Percentiles rank a stretch among this genome's conserved stretches.
phyloP scores from a whole-genome alignment of 2,888 invertebrate species.

The Branchipolynoe longqiensis region DNA sequence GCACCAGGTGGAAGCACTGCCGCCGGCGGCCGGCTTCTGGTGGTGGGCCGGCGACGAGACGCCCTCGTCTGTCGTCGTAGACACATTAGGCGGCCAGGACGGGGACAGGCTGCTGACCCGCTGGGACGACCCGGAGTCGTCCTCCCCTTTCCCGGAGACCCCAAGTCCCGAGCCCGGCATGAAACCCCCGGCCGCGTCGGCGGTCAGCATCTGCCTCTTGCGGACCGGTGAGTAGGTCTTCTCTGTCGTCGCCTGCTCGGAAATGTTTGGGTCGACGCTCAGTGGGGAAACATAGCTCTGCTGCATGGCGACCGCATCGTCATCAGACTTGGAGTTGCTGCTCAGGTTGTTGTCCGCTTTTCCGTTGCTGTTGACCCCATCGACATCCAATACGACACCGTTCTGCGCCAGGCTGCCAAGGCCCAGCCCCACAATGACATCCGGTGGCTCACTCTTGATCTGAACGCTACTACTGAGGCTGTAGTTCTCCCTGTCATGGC shows the following conservation, averaged over 20 bases:
- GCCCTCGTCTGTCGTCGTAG: not conserved
- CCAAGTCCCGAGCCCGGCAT: not conserved
- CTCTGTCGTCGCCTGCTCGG: not conserved
- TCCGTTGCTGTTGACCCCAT: not conserved
- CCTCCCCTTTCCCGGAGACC: not conserved
- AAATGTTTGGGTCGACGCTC: not conserved
- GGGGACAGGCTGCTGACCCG: constrained; percentile 19
- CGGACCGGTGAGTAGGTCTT: constrained; percentile 17
- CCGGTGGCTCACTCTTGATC: constrained; percentile 18
- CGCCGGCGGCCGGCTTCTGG: constrained; percentile 7
- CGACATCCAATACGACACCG: not conserved
- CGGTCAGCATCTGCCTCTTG: constrained; percentile 22
- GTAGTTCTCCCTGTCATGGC: constrained; percentile 4
- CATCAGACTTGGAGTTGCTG: not conserved
- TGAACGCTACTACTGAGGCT: not conserved
- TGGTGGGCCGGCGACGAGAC: not conserved
- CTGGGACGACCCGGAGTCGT: not conserved
- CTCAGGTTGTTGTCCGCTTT: not conserved
- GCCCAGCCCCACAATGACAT: constrained; percentile 6
- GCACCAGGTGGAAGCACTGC: constrained; percentile 28
- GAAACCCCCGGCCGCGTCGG: not conserved
- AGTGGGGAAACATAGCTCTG: no score
- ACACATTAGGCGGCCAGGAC: not conserved
- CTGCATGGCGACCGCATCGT: constrained; percentile 37
- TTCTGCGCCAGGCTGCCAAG: no score